Evolutionary conservation across 1,140 invertebrate genomes (phyloP).

Genomic region (Chelonus insularis): DNA sequence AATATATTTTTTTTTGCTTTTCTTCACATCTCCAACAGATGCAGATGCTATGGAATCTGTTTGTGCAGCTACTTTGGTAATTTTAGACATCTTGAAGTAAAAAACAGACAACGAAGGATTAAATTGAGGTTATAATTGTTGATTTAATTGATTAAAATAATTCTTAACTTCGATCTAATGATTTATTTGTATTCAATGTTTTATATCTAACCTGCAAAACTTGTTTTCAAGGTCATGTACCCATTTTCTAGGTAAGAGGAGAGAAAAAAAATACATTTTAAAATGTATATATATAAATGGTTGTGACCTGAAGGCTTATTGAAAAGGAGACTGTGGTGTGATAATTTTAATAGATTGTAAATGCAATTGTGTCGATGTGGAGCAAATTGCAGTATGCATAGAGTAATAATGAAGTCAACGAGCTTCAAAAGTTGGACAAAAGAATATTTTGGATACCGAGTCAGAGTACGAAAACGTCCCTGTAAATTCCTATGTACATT

Average conservation of each 20-base stretch:
- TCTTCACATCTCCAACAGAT: no score
- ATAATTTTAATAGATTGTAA: background rate
- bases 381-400: background rate
- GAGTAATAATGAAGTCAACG: no score
- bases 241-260: background rate
- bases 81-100: no score
- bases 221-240: background rate
- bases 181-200: no score
- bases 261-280: background rate
- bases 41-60: no score
- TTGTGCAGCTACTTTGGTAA: no score
- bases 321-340: no score
- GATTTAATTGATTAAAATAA: no score
- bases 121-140: no score
- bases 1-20: no score
- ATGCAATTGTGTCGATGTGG: background rate
- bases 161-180: no score
- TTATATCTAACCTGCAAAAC: background rate
- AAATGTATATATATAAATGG: background rate
- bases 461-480: background rate
- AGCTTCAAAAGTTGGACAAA: background rate
- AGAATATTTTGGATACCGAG: background rate
- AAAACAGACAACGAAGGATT: no score
- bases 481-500: background rate
- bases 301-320: background rate